Evolutionary conservation across 2,797 vertebrate species (phyloP), one percentile per base, ranked within the genome.

Genomic region (Avahi laniger): DNA sequence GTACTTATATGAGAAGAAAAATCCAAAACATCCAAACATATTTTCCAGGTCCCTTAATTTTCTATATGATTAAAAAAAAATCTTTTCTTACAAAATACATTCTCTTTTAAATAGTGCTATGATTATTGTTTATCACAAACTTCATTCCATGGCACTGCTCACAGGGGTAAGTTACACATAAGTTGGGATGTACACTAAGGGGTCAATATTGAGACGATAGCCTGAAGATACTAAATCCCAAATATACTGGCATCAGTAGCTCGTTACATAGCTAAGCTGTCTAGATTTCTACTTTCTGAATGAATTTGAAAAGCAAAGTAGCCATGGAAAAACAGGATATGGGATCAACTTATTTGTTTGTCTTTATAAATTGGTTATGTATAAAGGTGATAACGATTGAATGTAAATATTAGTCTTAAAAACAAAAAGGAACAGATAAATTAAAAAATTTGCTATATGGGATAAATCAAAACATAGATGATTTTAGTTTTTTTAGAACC

Each of bases 261-360:
- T 89, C 28, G 57, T n/a, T 69, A 28, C 76, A 79, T 67, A 61
- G 80, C 54, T 59, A 26, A 72, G 2, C 26, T 69, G 5, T 43
- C 33, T n/a, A 78, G 7, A 52, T 78, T 96, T 93, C 30, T 94
- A 88, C 63, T 78, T 69, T 89, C 15, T 91, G 61, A 79, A 33
- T 79, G 41, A 94, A 89, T 69, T 82, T 86, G 78, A 46, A 80
- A 81, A 88, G 41, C 33, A 95, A 90, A 95, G 22, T 83, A 69
- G 88, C 76, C 12, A 78, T 41, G 33, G 24, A 82, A 84, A 94
- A 93, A 63, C 28, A 80, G 2, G n/a, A 11, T 48, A 80, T 80
- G 38, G 61, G 46, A 13, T 67, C n/a, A 63, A 24, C 15, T 89
- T 52, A 65, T 8, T 65, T 33, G 61, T 65, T 30, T 65, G 61